phyloP scores from a whole-genome alignment of 2,888 invertebrate species.

The Tholera decimalis region DNA sequence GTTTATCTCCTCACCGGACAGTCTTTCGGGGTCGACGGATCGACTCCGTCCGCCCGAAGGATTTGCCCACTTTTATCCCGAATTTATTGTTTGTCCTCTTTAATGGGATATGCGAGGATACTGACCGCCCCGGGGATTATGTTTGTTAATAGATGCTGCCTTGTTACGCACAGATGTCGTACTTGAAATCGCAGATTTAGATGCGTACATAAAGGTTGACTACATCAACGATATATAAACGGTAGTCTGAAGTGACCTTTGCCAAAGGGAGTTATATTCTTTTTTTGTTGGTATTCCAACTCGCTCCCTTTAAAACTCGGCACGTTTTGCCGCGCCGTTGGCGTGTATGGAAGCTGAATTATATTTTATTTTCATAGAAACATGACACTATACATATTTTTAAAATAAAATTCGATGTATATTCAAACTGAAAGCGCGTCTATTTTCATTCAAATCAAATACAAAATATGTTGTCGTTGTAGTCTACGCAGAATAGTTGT shows the following conservation, averaged over 20 bases:
- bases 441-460: constrained; percentile 59
- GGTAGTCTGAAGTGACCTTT: constrained; percentile 21
- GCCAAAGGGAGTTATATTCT: background rate
- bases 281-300: background rate
- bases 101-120: constrained; percentile 69
- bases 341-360: no score
- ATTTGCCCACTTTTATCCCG: constrained; percentile 77
- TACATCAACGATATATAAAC: constrained; percentile 41
- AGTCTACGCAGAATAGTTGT: constrained; percentile 24
- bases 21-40: constrained; percentile 68
- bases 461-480: constrained; percentile 37
- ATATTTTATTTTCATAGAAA: constrained; percentile 32
- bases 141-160: constrained; percentile 66
- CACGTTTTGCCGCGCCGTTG: constrained; percentile 8
- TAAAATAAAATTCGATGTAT: constrained; percentile 53
- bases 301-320: constrained; percentile 2
- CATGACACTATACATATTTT: constrained; percentile 28
- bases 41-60: constrained; percentile 67
- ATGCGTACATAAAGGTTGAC: constrained; percentile 35
- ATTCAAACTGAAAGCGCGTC: constrained; percentile 42
- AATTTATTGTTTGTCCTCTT: constrained; percentile 77
- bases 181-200: constrained; percentile 44
- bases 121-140: constrained; percentile 63
- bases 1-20: constrained; percentile 69
- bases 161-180: constrained; percentile 53